Evolutionary conservation across 2,888 invertebrate species (phyloP).

Genomic region (Catocala sponsa): DNA sequence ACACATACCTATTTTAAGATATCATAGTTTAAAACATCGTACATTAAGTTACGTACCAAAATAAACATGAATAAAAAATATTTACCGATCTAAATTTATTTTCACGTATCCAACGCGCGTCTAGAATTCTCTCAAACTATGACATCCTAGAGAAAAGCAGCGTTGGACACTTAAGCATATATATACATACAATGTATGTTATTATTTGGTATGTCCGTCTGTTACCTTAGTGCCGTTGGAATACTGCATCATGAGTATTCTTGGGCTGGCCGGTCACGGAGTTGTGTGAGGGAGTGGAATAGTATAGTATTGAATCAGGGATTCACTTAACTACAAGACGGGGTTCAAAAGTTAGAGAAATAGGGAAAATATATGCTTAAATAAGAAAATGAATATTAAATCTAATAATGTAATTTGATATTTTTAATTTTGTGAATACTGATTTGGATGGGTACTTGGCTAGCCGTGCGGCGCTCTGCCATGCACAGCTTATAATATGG

Average conservation of each 20-base stretch:
- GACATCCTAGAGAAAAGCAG: conserved; percentile 43
- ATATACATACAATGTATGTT: conserved; percentile 46
- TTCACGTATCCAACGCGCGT: neutral
- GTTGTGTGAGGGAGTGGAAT: conserved; percentile 49
- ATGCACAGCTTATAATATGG: too few species aligned
- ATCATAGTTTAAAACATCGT: conserved; percentile 31
- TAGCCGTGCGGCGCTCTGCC: too few species aligned
- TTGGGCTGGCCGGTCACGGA: conserved; percentile 69
- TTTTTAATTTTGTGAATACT: neutral
- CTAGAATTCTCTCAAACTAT: conserved; percentile 12
- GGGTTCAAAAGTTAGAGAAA: conserved; percentile 37
- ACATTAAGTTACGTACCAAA: neutral
- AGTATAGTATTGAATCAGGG: conserved; percentile 36
- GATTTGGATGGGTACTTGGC: too few species aligned
- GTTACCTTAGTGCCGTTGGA: conserved; percentile 82
- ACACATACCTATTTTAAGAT: conserved; percentile 32
- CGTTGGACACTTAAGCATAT: conserved; percentile 50
- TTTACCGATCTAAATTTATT: too few species aligned
- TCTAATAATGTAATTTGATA: neutral
- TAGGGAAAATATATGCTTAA: conserved; percentile 3
- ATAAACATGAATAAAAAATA: too few species aligned
- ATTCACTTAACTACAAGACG: conserved; percentile 61
- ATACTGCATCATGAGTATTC: conserved; percentile 81
- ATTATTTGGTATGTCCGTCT: conserved; percentile 55
- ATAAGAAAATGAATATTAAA: neutral